Base-by-base conservation (phyloP, 2,888 invertebrate genomes). In the Thelaira solivaga region DNA sequence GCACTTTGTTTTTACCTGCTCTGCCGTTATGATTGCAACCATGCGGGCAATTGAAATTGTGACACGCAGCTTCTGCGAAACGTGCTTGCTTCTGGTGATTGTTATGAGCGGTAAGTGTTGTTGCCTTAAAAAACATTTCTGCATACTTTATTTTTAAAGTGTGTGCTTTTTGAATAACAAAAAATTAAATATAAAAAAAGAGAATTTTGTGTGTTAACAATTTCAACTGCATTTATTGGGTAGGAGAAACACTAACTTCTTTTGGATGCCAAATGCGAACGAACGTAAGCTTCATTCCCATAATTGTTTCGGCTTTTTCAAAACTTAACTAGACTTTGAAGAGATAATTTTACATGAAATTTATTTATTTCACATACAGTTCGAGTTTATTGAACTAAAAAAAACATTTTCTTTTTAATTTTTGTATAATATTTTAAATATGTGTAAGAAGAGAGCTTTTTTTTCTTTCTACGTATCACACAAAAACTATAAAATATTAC, bases 41-140 rank as follows among this genome's bases (percentile, higher is more conserved):
- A 81, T 81, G 81, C 80, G 73, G 76, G 36, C 68, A 75, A 51
- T 64, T 62, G 74, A 73, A 45, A 62, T 62, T 45, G 61, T 68
- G 67, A 76, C 74, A 65, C 65, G 75, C 67, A 71, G 69, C 45
- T 82, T 82, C 76, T 81, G 83, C 81, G 82, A 84, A 79, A 82
- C 83, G 31, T 83, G 85, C 85, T 80, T 82, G 81, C 80, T 86
- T 75, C 81, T 84, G 51, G 82, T 85, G 82, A 82, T 85, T 82
- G 81, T 84, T 67, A 84, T 86, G 82, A 85, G 85, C 84, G 86
- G 86, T 86, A 85, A 86, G 86, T 85, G 73, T 68, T 62, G 53
- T 47, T 43, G 24, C 18, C 55, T 69, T 64, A 36, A 43, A 16
- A 4, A 39, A 45, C 10, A 36, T 41, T 45, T 29, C 18, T 49